These are phyloP conservation scores for Eremobia ochroleuca DNA, from an alignment of 2,888 invertebrate genomes.

Conservation along the genomic window DNA sequence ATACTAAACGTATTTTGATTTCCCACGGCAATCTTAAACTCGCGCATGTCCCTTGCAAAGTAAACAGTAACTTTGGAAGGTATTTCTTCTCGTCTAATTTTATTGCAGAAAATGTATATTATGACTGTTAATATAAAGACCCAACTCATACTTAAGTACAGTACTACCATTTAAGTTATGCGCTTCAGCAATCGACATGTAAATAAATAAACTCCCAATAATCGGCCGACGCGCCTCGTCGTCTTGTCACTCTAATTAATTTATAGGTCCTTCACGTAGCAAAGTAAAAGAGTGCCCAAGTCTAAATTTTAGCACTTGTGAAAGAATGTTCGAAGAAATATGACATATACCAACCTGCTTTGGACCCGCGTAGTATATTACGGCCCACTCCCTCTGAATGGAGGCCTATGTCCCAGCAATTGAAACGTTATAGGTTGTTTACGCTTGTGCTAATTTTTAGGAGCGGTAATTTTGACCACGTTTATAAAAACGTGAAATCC, in stretches of 20 bases:
- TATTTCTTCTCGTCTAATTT: conserved; percentile 48
- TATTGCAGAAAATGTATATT: conserved; percentile 29
- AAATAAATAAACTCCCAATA: background rate
- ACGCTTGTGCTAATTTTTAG: background rate
- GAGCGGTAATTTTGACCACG: background rate
- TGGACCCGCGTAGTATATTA: background rate
- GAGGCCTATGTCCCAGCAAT: background rate
- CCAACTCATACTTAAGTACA: conserved; percentile 1
- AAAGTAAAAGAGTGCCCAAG: background rate
- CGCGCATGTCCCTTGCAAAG: conserved; percentile 55
- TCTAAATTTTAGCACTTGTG: background rate
- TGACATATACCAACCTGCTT: background rate
- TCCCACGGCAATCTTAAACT: conserved; percentile 68
- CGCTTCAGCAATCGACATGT: background rate
- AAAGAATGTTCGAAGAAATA: background rate
- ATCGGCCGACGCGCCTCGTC: background rate
- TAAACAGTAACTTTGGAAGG: conserved; percentile 50
- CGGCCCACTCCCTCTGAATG: background rate
- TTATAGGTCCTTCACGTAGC: background rate
- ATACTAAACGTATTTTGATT: conserved; percentile 69
- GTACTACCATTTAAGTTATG: conserved; percentile 1
- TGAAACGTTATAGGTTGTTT: background rate
- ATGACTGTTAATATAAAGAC: conserved; percentile 9
- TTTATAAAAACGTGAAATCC: background rate
- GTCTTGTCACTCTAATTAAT: background rate